phyloP scores from a whole-genome alignment of 2,797 vertebrate species.

The Phoeniculus purpureus region DNA sequence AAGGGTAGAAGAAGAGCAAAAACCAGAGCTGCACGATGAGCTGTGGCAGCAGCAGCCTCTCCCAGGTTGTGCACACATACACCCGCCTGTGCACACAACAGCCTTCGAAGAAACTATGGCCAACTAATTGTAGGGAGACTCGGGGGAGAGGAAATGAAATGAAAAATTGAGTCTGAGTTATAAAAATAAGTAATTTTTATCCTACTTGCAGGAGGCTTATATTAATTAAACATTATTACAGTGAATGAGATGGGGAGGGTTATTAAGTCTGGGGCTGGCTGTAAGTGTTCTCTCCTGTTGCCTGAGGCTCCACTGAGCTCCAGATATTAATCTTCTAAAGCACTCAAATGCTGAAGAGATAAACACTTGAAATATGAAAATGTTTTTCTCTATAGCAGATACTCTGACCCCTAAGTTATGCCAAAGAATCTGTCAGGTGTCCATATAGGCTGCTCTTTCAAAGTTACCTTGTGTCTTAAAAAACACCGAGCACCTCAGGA shows the following conservation, averaged over 20 bases:
- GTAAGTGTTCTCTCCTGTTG: constrained; percentile 76
- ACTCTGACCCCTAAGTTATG: constrained; percentile 52
- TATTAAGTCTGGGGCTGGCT: constrained; percentile 70
- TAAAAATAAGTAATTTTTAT: constrained; percentile 83
- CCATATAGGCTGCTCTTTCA: constrained; percentile 16
- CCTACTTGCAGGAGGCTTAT: constrained; percentile 81
- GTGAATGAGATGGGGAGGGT: constrained; percentile 74
- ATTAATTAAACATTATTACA: constrained; percentile 88
- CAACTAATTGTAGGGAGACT: constrained; percentile 79
- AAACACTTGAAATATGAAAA: constrained; percentile 84
- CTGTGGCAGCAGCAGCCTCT: constrained; percentile 1
- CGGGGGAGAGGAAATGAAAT: constrained; percentile 82
- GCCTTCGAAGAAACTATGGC: constrained; percentile 67
- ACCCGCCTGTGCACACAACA: background rate
- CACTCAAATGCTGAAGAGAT: constrained; percentile 80
- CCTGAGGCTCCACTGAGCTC: constrained; percentile 70
- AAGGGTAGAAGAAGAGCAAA: background rate
- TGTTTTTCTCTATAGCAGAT: constrained; percentile 74
- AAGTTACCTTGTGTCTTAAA: background rate
- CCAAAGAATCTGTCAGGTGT: constrained; percentile 50
- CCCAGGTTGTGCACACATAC: background rate
- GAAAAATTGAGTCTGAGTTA: constrained; percentile 81
- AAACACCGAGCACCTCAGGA: constrained; percentile 24
- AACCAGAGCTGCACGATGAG: background rate
- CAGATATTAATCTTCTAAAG: constrained; percentile 80